Evolutionary conservation across 1,140 invertebrate species (phyloP).

Genomic region (Physella acuta): DNA sequence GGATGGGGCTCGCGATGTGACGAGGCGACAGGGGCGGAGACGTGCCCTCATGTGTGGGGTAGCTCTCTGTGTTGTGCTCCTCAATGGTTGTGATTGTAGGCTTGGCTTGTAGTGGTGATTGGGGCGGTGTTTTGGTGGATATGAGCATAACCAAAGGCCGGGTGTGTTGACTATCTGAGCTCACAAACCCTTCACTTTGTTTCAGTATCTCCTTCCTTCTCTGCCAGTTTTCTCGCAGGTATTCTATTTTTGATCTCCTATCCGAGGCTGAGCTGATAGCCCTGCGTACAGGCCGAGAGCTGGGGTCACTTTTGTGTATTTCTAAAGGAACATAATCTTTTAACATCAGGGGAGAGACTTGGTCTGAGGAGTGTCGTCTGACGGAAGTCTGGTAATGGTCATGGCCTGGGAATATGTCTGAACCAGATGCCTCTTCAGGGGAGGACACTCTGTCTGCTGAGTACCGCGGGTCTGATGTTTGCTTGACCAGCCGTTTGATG

Average conservation of each 20-base stretch:
- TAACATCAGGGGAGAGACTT: background rate
- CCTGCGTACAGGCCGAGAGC: slow-evolving; percentile 10
- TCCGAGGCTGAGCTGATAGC: slow-evolving; percentile 27
- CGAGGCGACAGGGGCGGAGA: too few relatives aligned
- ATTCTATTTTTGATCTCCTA: slow-evolving; percentile 26
- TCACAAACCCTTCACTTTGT: slow-evolving; percentile 29
- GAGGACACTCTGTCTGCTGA: background rate
- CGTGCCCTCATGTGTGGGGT: too few relatives aligned
- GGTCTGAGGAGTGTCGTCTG: slow-evolving; percentile 6
- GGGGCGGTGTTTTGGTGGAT: background rate
- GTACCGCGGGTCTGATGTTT: slow-evolving; percentile 13
- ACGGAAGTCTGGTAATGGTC: background rate
- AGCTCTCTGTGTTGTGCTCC: too few relatives aligned
- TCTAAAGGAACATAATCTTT: background rate
- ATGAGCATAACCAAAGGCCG: background rate
- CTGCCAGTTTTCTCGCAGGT: slow-evolving; percentile 32
- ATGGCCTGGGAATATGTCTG: background rate
- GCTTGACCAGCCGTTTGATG: background rate
- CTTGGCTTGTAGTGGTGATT: background rate
- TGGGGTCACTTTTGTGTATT: background rate
- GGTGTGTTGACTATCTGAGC: slow-evolving; percentile 4
- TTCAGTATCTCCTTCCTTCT: slow-evolving; percentile 33
- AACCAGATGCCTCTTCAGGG: slow-evolving; percentile 1
- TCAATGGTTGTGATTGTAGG: too few relatives aligned
- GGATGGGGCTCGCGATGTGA: too few relatives aligned